Conservation (phyloP, 2,888 invertebrate species). For the Agriopis marginaria region DNA sequence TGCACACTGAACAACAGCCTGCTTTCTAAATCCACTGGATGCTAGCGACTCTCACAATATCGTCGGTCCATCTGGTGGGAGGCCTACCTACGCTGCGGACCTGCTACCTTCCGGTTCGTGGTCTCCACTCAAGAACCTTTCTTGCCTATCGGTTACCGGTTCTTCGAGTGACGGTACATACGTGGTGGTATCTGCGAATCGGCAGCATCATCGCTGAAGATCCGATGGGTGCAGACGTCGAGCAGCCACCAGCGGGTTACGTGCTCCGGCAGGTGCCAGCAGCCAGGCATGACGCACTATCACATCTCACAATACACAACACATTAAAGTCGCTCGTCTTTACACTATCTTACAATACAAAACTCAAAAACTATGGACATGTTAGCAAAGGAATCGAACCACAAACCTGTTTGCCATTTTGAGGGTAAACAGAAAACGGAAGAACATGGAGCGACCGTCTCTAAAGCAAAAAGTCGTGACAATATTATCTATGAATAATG, state of each 20-base stretch:
- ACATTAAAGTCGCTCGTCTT: conserved; percentile 16
- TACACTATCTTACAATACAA: conserved; percentile 9
- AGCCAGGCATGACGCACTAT: conserved; percentile 72
- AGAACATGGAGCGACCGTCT: background rate
- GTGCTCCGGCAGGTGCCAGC: conserved; percentile 83
- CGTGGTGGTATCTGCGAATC: conserved; percentile 81
- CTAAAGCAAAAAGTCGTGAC: conserved; percentile 11
- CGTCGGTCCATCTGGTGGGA: no score
- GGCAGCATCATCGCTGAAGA: conserved; percentile 76
- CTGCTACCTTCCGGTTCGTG: no score
- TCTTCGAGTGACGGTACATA: conserved; percentile 45
- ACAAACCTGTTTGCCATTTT: background rate
- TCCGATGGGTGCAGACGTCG: conserved; percentile 86
- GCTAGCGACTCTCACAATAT: no score
- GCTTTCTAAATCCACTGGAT: no score
- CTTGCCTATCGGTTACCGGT: no score
- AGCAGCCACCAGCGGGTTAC: conserved; percentile 89
- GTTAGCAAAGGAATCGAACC: background rate
- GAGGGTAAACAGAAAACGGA: background rate
- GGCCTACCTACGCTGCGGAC: no score
- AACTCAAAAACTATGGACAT: background rate
- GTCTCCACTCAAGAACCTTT: no score
- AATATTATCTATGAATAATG: conserved; percentile 19
- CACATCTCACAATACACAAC: conserved; percentile 44
- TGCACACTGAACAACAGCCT: no score